Evolutionary conservation across 2,113 vertebrate genomes (phyloP), one percentile per base, ranked within the genome.

Genomic region (Myrmecobius fasciatus): DNA sequence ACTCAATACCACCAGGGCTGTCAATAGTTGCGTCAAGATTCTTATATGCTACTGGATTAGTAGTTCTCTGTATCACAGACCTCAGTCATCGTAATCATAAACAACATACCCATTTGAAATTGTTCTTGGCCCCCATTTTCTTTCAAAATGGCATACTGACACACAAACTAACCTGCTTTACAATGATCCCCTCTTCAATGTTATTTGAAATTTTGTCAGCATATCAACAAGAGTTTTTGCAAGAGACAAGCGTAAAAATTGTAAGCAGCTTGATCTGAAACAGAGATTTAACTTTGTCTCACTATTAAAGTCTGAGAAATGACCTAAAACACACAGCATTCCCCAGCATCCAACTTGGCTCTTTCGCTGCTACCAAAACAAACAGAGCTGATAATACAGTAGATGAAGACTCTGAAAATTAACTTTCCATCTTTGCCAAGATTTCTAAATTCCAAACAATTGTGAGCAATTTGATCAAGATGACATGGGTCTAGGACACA

Each of bases 301-400:
- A 88, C 95, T 93, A 96, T 67, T 91, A 67, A 97, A 52, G 2
- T 53, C 90, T 97, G 89, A 88, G 54, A 95, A 94, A 94, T 54
- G 52, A 5, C 12, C 93, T 96, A 92, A 96, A 96, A 95, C 94
- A 91, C 95, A 48, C n/a, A 28, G 36, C 51, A 43, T 22, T n/a
- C 89, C 47, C 88, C 83, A 92, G 49, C 46, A 91, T 88, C 47
- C 89, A 92, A 89, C 67, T 89, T 95, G 93, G 88, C 91, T 94
- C 83, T 46, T 93, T 95, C 88, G 49, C n/a, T 56, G 20, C 12
- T 48, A 89, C 25, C 48, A 91, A 52, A 20, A 89, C 22, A 91
- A 67, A 95, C 52, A 94, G 52, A 90, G 53, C 60, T 91, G 47
- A 94, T 89, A 94, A 93, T 47, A 49, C 20, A 51, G 14, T 49